Conservation (phyloP, 2,888 invertebrate genomes). For the Andrena marginata region DNA sequence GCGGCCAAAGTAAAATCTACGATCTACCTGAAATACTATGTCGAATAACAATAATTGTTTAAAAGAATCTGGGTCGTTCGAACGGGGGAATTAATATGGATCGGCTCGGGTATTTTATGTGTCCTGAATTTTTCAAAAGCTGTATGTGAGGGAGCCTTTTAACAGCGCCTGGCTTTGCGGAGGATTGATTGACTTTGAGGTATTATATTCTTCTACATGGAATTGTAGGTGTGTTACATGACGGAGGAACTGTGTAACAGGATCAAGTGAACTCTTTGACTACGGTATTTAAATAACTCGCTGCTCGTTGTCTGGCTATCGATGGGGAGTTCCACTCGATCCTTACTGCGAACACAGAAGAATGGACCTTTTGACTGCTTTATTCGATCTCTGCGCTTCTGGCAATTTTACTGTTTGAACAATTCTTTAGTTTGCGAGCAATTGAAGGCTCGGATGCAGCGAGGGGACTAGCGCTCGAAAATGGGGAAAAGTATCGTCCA, state of each 20-base stretch:
- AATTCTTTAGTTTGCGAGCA: too few relatives aligned
- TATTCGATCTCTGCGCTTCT: too few relatives aligned
- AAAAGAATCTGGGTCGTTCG: not conserved
- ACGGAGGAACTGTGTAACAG: not conserved
- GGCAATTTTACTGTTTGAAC: too few relatives aligned
- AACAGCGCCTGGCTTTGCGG: constrained; percentile 14
- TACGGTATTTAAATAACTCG: constrained; percentile 9
- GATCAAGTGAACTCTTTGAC: constrained; percentile 4
- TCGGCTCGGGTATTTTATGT: not conserved
- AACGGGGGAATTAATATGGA: constrained; percentile 1
- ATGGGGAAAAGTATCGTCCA: too few relatives aligned
- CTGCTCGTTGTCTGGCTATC: constrained; percentile 13
- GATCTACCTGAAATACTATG: not conserved
- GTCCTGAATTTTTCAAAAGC: constrained; percentile 11
- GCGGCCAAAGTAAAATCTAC: not conserved
- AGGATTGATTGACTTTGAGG: constrained; percentile 33
- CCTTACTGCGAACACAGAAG: not conserved
- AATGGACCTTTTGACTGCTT: not conserved
- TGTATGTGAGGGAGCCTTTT: not conserved
- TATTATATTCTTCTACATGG: not conserved
- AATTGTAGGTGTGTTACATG: not conserved
- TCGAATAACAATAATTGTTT: not conserved
- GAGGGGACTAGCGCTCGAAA: too few relatives aligned
- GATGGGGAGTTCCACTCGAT: not conserved
- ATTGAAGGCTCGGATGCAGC: too few relatives aligned